Evolutionary conservation across 2,113 vertebrate genomes (phyloP), one percentile per base, ranked within the genome.

Genomic region (Oncorhynchus clarkii): DNA sequence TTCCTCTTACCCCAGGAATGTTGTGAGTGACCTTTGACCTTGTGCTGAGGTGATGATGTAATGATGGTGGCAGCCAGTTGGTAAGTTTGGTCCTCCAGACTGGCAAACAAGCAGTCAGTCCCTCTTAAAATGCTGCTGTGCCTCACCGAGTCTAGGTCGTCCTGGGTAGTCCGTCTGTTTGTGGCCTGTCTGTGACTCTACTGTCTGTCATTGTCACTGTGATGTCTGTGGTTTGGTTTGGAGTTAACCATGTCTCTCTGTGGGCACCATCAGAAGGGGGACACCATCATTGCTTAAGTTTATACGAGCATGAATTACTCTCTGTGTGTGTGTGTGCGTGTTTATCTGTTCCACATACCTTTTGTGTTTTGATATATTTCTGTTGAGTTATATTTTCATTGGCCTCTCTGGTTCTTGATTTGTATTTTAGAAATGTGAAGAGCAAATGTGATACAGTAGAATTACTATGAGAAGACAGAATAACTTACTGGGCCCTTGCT

Each of bases 11-110:
- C 83, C 88, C 83, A 83, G 84, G 84, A 85, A 87, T 91, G 86
- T 93, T 54, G 51, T 54, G 51, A 14, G 51, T 54, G 51, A 54
- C 51, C 51, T 54, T 82, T 92, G 86, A 91, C 82, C 80, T 90
- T 91, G 89, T 91, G 86, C 90, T 92, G 90, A 87, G 86, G 49
- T 16, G 51, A 54, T 54, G 51, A 90, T 92, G 88, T 93, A 90
- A 91, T 90, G 91, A 92, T 93, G 90, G 91, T 92, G 80, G 81
- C 64, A 29, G 77, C 60, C 51, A 54, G 51, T 54, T 18, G 90
- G 92, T 92, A 91, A 93, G 90, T 92, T 83, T 87, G 79, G 88
- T 90, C 90, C 88, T 91, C 51, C 51, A 16, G 51, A 54, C 51
- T 54, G 39, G 39, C 39, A 45, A 88, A 89, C 89, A 84, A 78